A percentile compares a stretch with the other conserved stretches of the same genome.
Evolutionary conservation across 2,888 invertebrate species (phyloP).

Genomic region (Troides aeacus): DNA sequence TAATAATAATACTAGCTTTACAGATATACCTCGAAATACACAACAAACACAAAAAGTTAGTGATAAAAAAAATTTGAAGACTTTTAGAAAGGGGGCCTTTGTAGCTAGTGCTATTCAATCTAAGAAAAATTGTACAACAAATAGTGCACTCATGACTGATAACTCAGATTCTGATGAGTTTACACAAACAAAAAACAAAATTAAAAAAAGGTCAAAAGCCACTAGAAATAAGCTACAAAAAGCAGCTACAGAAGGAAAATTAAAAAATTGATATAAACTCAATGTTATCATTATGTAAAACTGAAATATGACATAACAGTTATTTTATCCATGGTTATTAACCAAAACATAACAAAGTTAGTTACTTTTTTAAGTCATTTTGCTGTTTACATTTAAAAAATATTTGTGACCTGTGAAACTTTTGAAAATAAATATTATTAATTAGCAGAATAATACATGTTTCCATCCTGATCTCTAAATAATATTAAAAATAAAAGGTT

Average conservation of each 20-base stretch:
- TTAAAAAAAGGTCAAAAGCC: slow-evolving; percentile 70
- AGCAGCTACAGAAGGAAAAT: slow-evolving; percentile 53
- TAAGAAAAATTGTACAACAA: slow-evolving; percentile 56
- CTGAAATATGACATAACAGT: background rate
- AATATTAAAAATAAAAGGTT: too few relatives aligned
- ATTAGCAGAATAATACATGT: too few relatives aligned
- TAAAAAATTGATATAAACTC: slow-evolving; percentile 38
- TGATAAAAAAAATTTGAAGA: slow-evolving; percentile 57
- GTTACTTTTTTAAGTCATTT: too few relatives aligned
- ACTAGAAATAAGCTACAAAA: slow-evolving; percentile 57
- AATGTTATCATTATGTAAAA: background rate
- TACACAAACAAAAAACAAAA: slow-evolving; percentile 60
- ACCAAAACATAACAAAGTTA: background rate
- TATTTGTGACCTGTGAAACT: too few relatives aligned
- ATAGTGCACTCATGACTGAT: slow-evolving; percentile 53
- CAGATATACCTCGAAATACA: slow-evolving; percentile 66
- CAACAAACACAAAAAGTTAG: slow-evolving; percentile 47
- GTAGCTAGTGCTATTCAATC: slow-evolving; percentile 80
- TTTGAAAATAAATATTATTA: too few relatives aligned
- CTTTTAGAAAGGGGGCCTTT: slow-evolving; percentile 80
- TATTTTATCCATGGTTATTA: background rate
- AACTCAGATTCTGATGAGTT: slow-evolving; percentile 73
- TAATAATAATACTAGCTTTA: slow-evolving; percentile 67
- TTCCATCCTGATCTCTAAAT: too few relatives aligned
- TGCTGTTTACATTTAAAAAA: too few relatives aligned